Base-by-base conservation (phyloP, 2,113 vertebrate species). In the Syngnathoides biaculeatus region DNA sequence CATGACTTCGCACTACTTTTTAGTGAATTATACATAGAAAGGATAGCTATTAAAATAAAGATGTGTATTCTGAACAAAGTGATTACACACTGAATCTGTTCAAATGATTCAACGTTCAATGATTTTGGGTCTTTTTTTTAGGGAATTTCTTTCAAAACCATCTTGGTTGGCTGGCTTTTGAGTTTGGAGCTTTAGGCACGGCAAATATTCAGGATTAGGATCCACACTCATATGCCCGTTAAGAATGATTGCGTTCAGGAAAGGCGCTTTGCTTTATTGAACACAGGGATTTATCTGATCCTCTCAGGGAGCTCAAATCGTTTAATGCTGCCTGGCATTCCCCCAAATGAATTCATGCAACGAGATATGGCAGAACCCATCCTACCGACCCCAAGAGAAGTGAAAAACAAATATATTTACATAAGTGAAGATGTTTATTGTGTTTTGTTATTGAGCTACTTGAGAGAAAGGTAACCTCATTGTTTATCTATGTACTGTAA, bases 201-300 rank as follows among this genome's bases (percentile, higher is more conserved):
- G 79, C 85, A 91, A 86, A 90, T 88, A 90, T 86, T 85, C 73
- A 27, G 88, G 91, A 91, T 91, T 92, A 91, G 88, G 88, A 89
- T 91, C 88, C 87, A 86, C 83, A 73, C 81, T 90, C 79, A 64
- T 87, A 75, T 72, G 73, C 79, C 86, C 74, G 89, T 89, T 90
- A 87, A 88, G 90, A 90, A 89, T 89, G 90, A 92, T 92, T 92
- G 90, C 90, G 68, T 85, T 90, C 68, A 86, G 85, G 88, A 89
- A 91, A 92, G 88, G 89, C 84, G 88, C 89, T 91, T 90, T 90
- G 69, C 67, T 81, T 87, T 92, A 86, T 91, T 91, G 91, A 93
- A 91, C 82, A 82, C 72, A 71, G 84, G 87, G 88, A 88, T 88
- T 92, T 91, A 84, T 93, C 90, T 91, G 88, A 92, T 92, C 89